A percentile compares a stretch with the other conserved stretches of the same genome.
These are phyloP conservation scores for Petrocephalus microphthalmus DNA, from an alignment of 2,113 vertebrate species.

Conservation along the genomic window DNA sequence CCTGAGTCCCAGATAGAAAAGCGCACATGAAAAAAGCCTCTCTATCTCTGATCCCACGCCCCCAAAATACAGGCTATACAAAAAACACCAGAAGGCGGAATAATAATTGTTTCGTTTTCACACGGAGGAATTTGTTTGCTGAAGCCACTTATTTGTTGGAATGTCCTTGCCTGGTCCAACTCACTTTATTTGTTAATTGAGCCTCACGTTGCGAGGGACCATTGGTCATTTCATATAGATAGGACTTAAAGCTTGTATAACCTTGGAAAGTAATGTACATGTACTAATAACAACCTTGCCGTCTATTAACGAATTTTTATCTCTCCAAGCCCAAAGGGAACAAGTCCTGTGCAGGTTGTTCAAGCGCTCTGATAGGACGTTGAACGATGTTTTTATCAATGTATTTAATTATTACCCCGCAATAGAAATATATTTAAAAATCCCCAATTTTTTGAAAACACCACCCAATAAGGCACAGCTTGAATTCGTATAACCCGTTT, in stretches of 20 bases:
- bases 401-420: not conserved
- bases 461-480: not conserved
- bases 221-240: not conserved
- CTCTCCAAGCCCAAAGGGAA: not conserved
- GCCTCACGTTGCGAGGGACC: not conserved
- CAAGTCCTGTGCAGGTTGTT: not conserved
- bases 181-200: not conserved
- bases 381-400: not conserved
- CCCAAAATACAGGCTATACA: not conserved
- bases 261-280: too few species aligned
- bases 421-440: not conserved
- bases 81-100: not conserved
- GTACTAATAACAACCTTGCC: not conserved
- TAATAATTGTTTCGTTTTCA: not conserved
- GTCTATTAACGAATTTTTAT: not conserved
- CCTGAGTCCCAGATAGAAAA: not conserved
- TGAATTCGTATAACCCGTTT: not conserved
- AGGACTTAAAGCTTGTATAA: not conserved
- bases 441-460: not conserved
- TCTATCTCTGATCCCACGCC: not conserved
- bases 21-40: not conserved
- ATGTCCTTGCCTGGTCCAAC: not conserved
- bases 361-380: not conserved
- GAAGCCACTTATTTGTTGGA: not conserved
- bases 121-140: not conserved